phyloP scores from a whole-genome alignment of 2,888 invertebrate species.

The Brachylomia viminalis region DNA sequence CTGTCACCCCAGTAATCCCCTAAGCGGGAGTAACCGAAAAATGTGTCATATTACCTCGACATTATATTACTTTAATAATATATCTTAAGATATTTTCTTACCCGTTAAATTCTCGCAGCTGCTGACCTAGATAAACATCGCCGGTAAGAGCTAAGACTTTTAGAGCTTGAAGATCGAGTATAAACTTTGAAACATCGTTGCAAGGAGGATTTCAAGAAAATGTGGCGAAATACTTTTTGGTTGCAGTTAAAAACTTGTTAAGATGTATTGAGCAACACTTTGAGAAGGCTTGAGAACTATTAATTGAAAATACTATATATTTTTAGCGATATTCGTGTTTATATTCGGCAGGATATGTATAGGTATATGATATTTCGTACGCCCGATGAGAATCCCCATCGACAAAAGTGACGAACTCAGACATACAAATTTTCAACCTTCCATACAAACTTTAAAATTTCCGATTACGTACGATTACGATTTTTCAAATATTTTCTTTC shows the following conservation, averaged over 20 bases:
- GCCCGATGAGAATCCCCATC: too few relatives aligned
- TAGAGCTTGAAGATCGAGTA: slow-evolving; percentile 13
- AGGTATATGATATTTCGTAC: too few relatives aligned
- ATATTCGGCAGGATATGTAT: too few relatives aligned
- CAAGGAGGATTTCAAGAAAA: slow-evolving; percentile 6
- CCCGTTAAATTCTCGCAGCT: slow-evolving; percentile 4
- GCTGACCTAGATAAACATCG: slow-evolving; percentile 28
- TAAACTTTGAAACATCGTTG: slow-evolving; percentile 20
- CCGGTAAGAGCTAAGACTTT: background rate
- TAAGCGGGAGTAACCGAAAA: slow-evolving; percentile 16
- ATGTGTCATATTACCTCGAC: slow-evolving; percentile 13
- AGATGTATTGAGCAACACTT: slow-evolving; percentile 8
- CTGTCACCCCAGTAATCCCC: slow-evolving; percentile 12
- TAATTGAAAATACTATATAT: background rate
- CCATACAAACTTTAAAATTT: too few relatives aligned
- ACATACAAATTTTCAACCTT: too few relatives aligned
- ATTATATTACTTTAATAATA: slow-evolving; percentile 19
- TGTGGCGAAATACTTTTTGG: slow-evolving; percentile 23
- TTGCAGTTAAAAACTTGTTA: slow-evolving; percentile 27
- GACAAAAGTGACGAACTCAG: too few relatives aligned
- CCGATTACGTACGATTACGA: too few relatives aligned
- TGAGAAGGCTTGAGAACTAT: background rate
- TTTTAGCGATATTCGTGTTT: too few relatives aligned
- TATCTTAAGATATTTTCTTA: slow-evolving; percentile 15
- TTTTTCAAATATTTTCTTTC: too few relatives aligned